Percentiles rank a stretch among this genome's conserved stretches.
These are phyloP conservation scores for Nansenia antarctica DNA, from an alignment of 2,113 vertebrate species.

Conservation along the genomic window DNA sequence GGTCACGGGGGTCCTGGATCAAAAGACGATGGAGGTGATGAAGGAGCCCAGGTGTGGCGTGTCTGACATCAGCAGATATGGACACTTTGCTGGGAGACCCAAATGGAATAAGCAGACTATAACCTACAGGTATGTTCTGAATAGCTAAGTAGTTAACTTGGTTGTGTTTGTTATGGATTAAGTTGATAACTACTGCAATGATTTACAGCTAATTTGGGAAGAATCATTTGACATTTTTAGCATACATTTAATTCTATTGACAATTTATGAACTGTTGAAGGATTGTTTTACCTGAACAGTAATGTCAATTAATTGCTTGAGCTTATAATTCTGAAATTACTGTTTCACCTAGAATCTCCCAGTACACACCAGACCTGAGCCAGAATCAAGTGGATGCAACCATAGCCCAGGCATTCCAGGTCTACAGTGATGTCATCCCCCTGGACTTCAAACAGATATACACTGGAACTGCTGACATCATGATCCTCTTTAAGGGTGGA, in stretches of 20 bases:
- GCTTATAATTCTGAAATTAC: background rate
- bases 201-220: background rate
- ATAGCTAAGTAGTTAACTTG: background rate
- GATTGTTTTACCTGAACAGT: background rate
- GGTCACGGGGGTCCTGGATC: conserved; percentile 68
- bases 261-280: no score
- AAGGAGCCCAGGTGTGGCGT: conserved; percentile 70
- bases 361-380: conserved; percentile 65
- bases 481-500: conserved; percentile 70
- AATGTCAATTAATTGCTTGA: background rate
- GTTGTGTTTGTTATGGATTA: no score
- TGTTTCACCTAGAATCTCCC: conserved; percentile 63
- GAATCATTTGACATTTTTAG: background rate
- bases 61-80: conserved; percentile 70
- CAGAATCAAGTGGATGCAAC: conserved; percentile 57
- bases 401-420: conserved; percentile 65
- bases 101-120: conserved; percentile 74
- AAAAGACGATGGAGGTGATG: conserved; percentile 65
- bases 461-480: conserved; percentile 66
- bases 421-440: conserved; percentile 74
- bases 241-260: no score
- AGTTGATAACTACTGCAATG: no score
- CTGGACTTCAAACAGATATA: conserved; percentile 67
- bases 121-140: conserved; percentile 74
- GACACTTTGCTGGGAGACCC: conserved; percentile 68